phyloP scores from a whole-genome alignment of 1,140 invertebrate species.

The Heliothis subflexa region DNA sequence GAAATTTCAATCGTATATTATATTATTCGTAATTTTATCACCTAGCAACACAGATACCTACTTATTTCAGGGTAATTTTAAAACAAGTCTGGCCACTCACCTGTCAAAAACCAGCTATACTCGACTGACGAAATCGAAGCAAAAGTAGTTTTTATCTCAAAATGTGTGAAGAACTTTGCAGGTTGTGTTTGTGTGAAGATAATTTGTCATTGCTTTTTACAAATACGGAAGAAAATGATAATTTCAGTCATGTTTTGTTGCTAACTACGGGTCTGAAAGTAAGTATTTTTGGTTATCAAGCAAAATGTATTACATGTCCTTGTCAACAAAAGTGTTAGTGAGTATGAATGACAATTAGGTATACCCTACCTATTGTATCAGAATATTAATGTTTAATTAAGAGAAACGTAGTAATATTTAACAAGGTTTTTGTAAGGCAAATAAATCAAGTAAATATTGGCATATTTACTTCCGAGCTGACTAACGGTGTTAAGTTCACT shows the following conservation, averaged over 20 bases:
- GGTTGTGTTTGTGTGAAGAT: slow-evolving; percentile 23
- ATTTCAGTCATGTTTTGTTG: slow-evolving; percentile 22
- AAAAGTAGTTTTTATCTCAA: neutral
- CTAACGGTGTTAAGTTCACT: too few relatives aligned
- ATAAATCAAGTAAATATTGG: too few relatives aligned
- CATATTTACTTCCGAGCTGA: too few relatives aligned
- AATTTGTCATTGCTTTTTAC: slow-evolving; percentile 16
- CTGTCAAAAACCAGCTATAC: slow-evolving; percentile 20
- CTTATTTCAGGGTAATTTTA: neutral
- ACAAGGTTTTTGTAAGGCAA: neutral
- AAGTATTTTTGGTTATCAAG: neutral
- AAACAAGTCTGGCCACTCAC: neutral
- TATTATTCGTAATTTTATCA: neutral
- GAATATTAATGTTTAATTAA: neutral
- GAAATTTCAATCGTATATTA: too few relatives aligned
- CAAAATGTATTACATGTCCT: neutral
- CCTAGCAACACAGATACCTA: neutral
- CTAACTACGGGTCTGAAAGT: slow-evolving; percentile 12
- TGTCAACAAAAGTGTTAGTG: neutral
- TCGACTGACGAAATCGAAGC: slow-evolving; percentile 8
- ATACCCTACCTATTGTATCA: neutral
- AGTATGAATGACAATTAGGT: neutral
- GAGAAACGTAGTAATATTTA: too few relatives aligned
- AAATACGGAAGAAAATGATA: neutral
- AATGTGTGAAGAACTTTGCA: slow-evolving; percentile 17